These are phyloP conservation scores for Paguma larvata DNA, from an alignment of 2,797 vertebrate species.

Conservation along the genomic window DNA sequence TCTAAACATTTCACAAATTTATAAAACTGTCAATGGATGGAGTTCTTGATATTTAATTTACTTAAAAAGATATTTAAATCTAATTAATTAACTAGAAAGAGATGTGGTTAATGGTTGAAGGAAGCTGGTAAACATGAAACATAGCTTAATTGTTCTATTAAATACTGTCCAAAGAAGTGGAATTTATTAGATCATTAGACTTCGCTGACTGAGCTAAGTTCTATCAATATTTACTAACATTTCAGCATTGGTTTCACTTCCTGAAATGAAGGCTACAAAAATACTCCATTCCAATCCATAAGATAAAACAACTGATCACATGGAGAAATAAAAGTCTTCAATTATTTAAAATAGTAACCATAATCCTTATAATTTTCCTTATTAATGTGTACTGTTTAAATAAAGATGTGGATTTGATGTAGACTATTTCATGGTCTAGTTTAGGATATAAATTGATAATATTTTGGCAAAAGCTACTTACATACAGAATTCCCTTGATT, in stretches of 20 bases:
- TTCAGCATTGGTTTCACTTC: neutral
- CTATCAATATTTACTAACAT: neutral
- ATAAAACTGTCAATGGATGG: neutral
- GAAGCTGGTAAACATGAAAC: neutral
- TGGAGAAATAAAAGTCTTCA: neutral
- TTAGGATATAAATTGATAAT: neutral
- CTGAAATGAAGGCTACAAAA: neutral
- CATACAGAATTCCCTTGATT: neutral
- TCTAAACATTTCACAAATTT: neutral
- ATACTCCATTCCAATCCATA: neutral
- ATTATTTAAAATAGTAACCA: slow-evolving; percentile 31
- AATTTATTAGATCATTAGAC: neutral
- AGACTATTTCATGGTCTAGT: neutral
- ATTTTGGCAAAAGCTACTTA: neutral
- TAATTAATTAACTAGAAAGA: neutral
- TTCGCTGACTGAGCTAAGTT: neutral
- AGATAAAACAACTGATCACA: neutral
- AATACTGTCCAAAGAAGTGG: neutral
- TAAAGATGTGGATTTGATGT: neutral
- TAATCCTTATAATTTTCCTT: neutral
- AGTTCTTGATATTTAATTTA: slow-evolving; percentile 6
- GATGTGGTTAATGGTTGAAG: neutral
- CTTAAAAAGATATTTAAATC: slow-evolving; percentile 4
- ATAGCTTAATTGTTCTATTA: neutral
- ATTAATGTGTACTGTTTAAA: neutral